Base-by-base conservation (phyloP, 1,140 invertebrate species). In the Caerostris darwini region DNA sequence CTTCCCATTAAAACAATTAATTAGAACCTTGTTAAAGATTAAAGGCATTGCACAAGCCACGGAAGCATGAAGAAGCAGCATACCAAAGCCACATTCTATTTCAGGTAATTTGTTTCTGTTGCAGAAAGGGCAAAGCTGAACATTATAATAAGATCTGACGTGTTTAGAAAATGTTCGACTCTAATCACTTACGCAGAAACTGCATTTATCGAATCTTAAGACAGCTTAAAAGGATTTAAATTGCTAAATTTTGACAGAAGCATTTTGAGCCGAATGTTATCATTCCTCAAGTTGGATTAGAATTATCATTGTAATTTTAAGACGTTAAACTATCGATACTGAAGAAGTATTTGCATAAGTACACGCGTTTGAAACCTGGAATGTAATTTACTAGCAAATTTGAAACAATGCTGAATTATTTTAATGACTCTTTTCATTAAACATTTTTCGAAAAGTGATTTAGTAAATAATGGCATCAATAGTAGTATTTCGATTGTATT, bases 21-120 rank as follows among this genome's bases (percentile, higher is more conserved):
- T 85, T 85, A 85, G 82, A 85, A 17, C 54, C 82, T 85, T 85
- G 82, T 58, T 85, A 85, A 57, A 58, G 57, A 58, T 56, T 57
- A 57, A 57, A 85, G 19, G 82, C 82, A 85, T 56, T 54, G 17
- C 17, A 57, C 56, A 57, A n/a, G 14, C n/a, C 82, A 83, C 4
- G 17, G 69, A 77, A 4, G 69, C 69, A 77, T 77, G 71, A 77
- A 77, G 71, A 77, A 50, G 50, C 71, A 12, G 8, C 10, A 4
- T 50, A 53, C 6, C 34, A 77, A 77, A 77, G 50, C 19, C 14
- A 77, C 19, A 4, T 12, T 77, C 71, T 77, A 77, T 77, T 77
- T 50, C 53, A 77, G 71, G 3, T 77, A 12, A 53, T 77, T 77
- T 77, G 34, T 77, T 77, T 71, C 53, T 50, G 19, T 34, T 77